A percentile compares a stretch with the other conserved stretches of the same genome.
Conservation (phyloP, 2,888 invertebrate species). For the Keiferia lycopersicella region DNA sequence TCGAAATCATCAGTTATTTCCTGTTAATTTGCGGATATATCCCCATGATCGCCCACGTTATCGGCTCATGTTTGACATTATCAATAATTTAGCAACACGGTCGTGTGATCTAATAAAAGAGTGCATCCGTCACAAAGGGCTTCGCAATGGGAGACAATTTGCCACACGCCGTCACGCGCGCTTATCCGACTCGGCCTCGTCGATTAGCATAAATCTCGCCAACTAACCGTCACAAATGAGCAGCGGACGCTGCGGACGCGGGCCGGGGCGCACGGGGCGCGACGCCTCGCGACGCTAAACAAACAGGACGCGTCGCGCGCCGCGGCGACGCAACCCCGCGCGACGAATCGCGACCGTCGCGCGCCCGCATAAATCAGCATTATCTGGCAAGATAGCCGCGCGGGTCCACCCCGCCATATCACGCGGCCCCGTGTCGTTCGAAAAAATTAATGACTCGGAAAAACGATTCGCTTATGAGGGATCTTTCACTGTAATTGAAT, state of each 20-base stretch:
- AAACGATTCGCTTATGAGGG: conserved; percentile 82
- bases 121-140: conserved; percentile 60
- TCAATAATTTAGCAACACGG: conserved; percentile 50
- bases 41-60: conserved; percentile 35
- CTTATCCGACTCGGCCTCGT: conserved; percentile 73
- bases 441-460: conserved; percentile 82
- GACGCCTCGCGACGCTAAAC: conserved; percentile 50
- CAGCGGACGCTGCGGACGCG: conserved; percentile 50
- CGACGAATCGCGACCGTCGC: conserved; percentile 78
- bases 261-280: conserved; percentile 36
- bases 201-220: conserved; percentile 81
- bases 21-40: conserved; percentile 32
- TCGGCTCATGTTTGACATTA: conserved; percentile 46
- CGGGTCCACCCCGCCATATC: conserved; percentile 75
- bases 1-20: conserved; percentile 29
- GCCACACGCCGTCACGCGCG: conserved; percentile 76
- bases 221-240: conserved; percentile 79
- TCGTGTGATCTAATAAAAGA: conserved; percentile 53
- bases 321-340: conserved; percentile 62
- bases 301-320: conserved; percentile 64
- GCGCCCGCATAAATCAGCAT: conserved; percentile 80
- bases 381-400: conserved; percentile 81
- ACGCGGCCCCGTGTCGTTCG: conserved; percentile 78
- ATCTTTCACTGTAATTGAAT: conserved; percentile 81
- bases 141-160: conserved; percentile 74